Base-by-base conservation (phyloP, 1,140 invertebrate genomes). In the Cotesia chilonis region DNA sequence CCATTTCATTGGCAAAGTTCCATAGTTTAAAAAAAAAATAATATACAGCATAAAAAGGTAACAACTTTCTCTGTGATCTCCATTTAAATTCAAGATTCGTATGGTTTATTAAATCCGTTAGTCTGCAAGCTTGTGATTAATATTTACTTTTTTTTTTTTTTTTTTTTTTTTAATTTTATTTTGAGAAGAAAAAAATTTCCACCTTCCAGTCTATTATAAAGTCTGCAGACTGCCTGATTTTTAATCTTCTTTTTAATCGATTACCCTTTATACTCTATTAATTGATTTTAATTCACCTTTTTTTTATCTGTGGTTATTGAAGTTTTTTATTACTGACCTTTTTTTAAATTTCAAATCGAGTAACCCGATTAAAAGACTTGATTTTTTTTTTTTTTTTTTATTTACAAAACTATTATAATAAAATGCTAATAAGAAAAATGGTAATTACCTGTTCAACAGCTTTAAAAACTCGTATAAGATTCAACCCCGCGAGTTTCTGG, bases 401-500 rank as follows among this genome's bases (percentile, higher is more conserved):
- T 47, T 72, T 70, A 28, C 12, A 61, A 7, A 47, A 76, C 47
- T 35, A 38, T 72, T 72, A 28, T 12, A 6, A 61, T 60, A 17
- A 67, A 28, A 28, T 28, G 28, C 28, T 28, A 28, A 28, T 28
- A 28, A 28, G 28, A 28, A 28, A 28, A 28, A 28, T 28, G 28
- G 28, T 72, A 54, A 64, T 89, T 77, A 93, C 92, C 85, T 90
- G 87, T 85, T 94, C 93, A 17, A 92, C 93, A 81, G 91, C 89
- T 74, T 90, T 89, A 88, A 94, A 93, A 35, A 94, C 94, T 63
- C 92, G 87, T 73, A 94, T 87, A 78, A 94, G 89, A 84, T 94
- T 95, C 41, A 90, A 87, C 6, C 93, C 93, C 71, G 93, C 92
- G 65, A 95, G 81, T 83, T 94, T 94, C 81, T 92, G 92, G 73